Evolutionary conservation across 2,797 vertebrate genomes (phyloP), one percentile per base, ranked within the genome.

Genomic region (Mormyrus hasselquistii): DNA sequence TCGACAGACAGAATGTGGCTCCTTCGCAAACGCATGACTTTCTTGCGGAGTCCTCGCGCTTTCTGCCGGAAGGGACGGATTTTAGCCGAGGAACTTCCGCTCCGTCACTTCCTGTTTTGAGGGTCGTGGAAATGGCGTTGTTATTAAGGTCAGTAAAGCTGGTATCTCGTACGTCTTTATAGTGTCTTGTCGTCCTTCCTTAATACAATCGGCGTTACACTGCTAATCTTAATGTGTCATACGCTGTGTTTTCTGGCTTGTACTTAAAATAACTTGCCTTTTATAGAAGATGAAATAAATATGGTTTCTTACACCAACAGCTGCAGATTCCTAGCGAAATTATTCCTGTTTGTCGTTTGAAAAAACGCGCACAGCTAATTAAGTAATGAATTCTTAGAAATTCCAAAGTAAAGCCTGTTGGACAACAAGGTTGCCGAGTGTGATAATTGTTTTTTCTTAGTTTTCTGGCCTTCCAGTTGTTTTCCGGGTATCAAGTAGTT

Each of bases 71-170:
- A 41, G 14, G 73, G 19, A 76, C 73, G 34, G 69, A 76, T 57
- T 76, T 76, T 76, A 34, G 14, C 29, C 34, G 2, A 7, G 69
- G 16, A 50, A 34, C 19, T 55, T 50, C 49, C 44, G 25, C 14
- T 1, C 4, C 52, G 52, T 25, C 73, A 83, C 41, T 55, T 83
- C 76, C 52, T n/a, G 52, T 55, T 38, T 19, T 50, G 90, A 93
- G 49, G 87, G 87, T 86, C 89, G 87, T 52, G 53, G 95, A 95
- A 92, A 96, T 96, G 96, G 95, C 96, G 96, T 92, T 96, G 86
- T 92, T 96, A 4, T 53, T 96, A 96, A 96, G 96, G 96, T 96
- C 95, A 96, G 96, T 96, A 52, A 69, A 12, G 19, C 4, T 55
- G 7, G 10, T 57, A 41, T n/a, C 25, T 5, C 2, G 0, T 22